Conservation (phyloP, 2,113 vertebrate species). For the Tauraco erythrolophus region DNA sequence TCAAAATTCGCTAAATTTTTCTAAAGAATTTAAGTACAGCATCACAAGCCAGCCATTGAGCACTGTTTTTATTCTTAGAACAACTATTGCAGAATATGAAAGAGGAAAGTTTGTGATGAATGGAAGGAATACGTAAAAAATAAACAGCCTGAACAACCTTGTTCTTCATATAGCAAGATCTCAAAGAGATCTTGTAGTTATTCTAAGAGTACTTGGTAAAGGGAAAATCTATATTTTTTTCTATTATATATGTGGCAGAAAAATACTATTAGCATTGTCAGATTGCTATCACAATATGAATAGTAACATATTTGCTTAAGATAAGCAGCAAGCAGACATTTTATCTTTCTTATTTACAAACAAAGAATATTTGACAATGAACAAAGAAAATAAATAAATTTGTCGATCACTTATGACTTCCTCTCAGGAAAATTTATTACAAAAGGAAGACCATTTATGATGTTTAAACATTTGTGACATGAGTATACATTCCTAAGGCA, state of each 20-base stretch:
- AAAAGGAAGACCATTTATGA: slow-evolving; percentile 31
- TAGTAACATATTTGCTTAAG: not conserved
- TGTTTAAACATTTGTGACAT: slow-evolving; percentile 10
- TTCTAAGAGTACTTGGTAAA: not conserved
- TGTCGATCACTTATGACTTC: slow-evolving; percentile 8
- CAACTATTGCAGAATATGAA: not conserved
- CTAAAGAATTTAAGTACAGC: not conserved
- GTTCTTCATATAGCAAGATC: not conserved
- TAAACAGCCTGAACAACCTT: not conserved
- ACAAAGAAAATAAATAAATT: not conserved
- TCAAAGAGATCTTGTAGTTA: not conserved
- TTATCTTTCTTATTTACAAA: not conserved
- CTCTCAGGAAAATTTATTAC: slow-evolving; percentile 24
- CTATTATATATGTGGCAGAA: too few species aligned
- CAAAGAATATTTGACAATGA: not conserved
- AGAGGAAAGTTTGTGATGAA: not conserved
- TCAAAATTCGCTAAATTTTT: not conserved
- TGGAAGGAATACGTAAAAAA: not conserved
- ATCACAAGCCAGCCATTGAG: not conserved
- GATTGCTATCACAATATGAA: not conserved
- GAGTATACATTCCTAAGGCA: slow-evolving; percentile 16
- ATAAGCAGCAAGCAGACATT: not conserved
- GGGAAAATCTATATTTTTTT: not conserved
- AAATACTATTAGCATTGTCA: not conserved
- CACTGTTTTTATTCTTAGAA: not conserved